Conservation (phyloP, 2,113 vertebrate genomes). For the Crotalus horridus region DNA sequence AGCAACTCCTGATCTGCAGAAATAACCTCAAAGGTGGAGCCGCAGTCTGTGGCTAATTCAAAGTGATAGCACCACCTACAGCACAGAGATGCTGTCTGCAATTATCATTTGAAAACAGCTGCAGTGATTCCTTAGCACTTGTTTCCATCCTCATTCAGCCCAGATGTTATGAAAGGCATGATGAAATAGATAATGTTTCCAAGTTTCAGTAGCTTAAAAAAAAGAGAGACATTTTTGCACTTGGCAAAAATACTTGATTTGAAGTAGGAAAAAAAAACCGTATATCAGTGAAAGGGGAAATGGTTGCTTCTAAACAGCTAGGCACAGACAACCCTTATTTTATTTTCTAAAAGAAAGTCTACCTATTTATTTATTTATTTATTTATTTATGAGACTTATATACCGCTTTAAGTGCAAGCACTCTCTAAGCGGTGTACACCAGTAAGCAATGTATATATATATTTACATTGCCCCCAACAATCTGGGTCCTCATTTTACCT, state of each 20-base stretch:
- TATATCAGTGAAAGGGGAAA: not conserved
- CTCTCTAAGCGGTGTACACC: no score
- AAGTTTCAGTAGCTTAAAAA: not conserved
- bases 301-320: not conserved
- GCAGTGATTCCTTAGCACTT: not conserved
- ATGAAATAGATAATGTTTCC: not conserved
- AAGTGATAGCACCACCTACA: constrained; percentile 16
- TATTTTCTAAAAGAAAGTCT: not conserved
- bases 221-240: not conserved
- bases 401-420: no score
- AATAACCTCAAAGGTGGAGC: not conserved
- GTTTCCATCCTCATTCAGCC: not conserved
- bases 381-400: no score
- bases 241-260: not conserved
- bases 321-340: not conserved
- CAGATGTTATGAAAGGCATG: not conserved
- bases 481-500: no score
- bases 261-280: no score
- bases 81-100: not conserved
- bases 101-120: not conserved
- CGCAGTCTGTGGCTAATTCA: constrained; percentile 7
- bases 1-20: not conserved
- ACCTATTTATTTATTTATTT: no score
- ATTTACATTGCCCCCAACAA: no score
- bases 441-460: no score